Evolutionary conservation across 2,888 invertebrate genomes (phyloP).

Genomic region (Leucania comma): DNA sequence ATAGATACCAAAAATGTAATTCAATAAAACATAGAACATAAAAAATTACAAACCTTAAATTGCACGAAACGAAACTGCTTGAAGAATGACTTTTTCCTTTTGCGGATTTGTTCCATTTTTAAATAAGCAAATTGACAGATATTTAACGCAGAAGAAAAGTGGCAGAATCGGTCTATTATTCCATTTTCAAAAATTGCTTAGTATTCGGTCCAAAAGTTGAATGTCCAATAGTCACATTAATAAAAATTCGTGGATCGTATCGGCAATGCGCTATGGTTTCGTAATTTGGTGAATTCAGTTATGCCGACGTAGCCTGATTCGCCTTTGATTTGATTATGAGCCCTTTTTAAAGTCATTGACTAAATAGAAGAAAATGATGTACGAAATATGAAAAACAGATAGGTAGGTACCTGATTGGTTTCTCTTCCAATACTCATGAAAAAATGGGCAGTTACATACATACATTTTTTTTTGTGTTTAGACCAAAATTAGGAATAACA

Average conservation of each 20-base stretch:
- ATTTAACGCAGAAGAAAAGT: slow-evolving; percentile 1
- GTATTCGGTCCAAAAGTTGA: slow-evolving; percentile 17
- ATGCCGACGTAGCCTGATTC: slow-evolving; percentile 30
- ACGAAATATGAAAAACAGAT: not conserved
- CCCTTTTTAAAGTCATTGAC: slow-evolving; percentile 1
- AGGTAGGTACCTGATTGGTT: too few species aligned
- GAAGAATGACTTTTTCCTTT: not conserved
- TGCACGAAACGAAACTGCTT: too few species aligned
- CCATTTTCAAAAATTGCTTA: slow-evolving; percentile 23
- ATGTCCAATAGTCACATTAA: slow-evolving; percentile 59
- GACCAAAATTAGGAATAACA: not conserved
- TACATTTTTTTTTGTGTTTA: not conserved
- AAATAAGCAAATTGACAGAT: not conserved
- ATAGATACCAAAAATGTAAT: too few species aligned
- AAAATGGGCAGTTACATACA: not conserved
- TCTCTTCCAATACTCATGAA: not conserved
- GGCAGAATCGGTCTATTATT: slow-evolving; percentile 1
- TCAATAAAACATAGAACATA: too few species aligned
- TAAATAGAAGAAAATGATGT: not conserved
- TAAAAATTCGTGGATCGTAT: slow-evolving; percentile 78
- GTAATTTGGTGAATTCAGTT: slow-evolving; percentile 64
- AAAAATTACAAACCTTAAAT: too few species aligned
- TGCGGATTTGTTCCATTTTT: not conserved
- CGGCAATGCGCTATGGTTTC: slow-evolving; percentile 72
- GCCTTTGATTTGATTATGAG: not conserved